These are phyloP conservation scores for rabbit (Oryctolagus cuniculus) DNA, from an alignment of 2,113 vertebrate genomes.

Conservation along the genomic window DNA sequence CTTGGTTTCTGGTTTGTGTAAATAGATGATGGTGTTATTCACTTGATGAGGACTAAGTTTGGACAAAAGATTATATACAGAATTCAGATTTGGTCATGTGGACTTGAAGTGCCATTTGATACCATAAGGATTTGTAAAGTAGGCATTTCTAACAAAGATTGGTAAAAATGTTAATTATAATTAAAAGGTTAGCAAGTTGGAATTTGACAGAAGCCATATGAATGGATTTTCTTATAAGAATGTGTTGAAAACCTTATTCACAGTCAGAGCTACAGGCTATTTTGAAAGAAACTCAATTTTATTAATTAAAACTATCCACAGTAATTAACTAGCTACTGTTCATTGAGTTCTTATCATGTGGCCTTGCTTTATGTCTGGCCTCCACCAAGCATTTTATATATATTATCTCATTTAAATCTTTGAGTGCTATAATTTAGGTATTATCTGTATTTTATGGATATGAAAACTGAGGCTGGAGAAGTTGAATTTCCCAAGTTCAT, in stretches of 20 bases:
- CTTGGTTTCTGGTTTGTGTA: slow-evolving; percentile 1
- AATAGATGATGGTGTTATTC: not conserved
- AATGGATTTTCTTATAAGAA: slow-evolving; percentile 72
- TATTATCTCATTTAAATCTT: slow-evolving; percentile 65
- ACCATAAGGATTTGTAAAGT: not conserved
- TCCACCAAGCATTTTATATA: slow-evolving; percentile 36
- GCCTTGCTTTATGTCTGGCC: slow-evolving; percentile 10
- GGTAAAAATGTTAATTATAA: slow-evolving; percentile 64
- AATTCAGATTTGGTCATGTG: slow-evolving; percentile 6
- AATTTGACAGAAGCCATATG: slow-evolving; percentile 52
- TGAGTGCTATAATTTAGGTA: not conserved
- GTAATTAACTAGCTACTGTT: slow-evolving; percentile 62
- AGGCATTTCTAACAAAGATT: slow-evolving; percentile 57
- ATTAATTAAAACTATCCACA: slow-evolving; percentile 73
- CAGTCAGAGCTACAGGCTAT: slow-evolving; percentile 63
- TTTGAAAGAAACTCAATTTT: slow-evolving; percentile 77
- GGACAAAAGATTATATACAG: not conserved
- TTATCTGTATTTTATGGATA: slow-evolving; percentile 48
- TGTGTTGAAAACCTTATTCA: slow-evolving; percentile 70
- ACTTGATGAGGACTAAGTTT: not conserved
- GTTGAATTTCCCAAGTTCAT: slow-evolving; percentile 20
- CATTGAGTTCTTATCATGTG: slow-evolving; percentile 55
- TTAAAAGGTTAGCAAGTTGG: slow-evolving; percentile 60
- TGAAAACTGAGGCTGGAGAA: slow-evolving; percentile 47
- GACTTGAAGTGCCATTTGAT: slow-evolving; percentile 2